Conservation (phyloP, 35 echinoderm and acorn worm species). For the Ophiothrix spiculata region DNA sequence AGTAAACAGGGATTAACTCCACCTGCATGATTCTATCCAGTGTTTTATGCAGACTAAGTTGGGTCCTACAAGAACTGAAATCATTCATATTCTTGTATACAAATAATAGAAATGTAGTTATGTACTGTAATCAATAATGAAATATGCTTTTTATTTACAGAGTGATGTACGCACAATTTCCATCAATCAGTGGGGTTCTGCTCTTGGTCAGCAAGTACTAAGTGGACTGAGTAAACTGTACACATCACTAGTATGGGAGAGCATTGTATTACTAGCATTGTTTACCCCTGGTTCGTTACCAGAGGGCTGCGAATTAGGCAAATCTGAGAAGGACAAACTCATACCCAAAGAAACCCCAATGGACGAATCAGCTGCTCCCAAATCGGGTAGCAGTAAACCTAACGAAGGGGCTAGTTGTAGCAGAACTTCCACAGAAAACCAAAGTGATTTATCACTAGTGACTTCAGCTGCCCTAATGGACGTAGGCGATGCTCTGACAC, state of each 20-base stretch:
- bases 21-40: neutral
- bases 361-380: constrained; percentile 34
- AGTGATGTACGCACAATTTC: constrained; percentile 92
- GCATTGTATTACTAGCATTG: constrained; percentile 84
- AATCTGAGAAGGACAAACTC: constrained; percentile 84
- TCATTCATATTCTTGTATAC: no score
- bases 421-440: constrained; percentile 10
- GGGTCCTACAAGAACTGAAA: neutral
- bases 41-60: neutral
- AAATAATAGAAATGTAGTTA: no score
- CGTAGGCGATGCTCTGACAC: constrained; percentile 65
- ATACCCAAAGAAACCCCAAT: constrained; percentile 69
- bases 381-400: constrained; percentile 11
- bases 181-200: constrained; percentile 98
- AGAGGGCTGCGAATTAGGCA: constrained; percentile 88
- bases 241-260: constrained; percentile 98
- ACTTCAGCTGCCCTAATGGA: constrained; percentile 62
- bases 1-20: neutral
- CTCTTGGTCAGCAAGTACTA: constrained; percentile 83
- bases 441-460: constrained; percentile 17
- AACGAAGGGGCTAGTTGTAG: neutral
- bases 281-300: constrained; percentile 89
- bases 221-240: constrained; percentile 81
- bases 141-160: constrained; percentile 46
- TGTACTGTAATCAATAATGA: no score